Evolutionary conservation across 2,797 vertebrate genomes (phyloP).

Genomic region (Chelonia mydas): DNA sequence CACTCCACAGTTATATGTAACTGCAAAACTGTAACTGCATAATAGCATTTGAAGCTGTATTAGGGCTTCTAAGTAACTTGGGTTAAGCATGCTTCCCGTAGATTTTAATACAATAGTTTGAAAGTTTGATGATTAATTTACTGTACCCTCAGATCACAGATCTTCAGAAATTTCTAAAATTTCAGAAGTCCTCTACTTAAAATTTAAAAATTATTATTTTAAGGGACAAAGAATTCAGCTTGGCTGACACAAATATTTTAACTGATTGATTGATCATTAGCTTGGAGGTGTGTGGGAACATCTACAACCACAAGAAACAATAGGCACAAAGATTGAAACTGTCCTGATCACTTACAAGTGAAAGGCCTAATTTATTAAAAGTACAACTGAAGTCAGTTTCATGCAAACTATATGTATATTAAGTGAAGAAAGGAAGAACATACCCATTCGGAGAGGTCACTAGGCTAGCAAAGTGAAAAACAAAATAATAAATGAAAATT

Average conservation of each 20-base stretch:
- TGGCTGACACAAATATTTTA: not conserved
- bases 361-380: slow-evolving; percentile 70
- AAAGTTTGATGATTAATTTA: not conserved
- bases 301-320: slow-evolving; percentile 13
- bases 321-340: slow-evolving; percentile 46
- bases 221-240: not conserved
- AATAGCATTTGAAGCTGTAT: not conserved
- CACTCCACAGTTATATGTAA: slow-evolving; percentile 30
- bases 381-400: slow-evolving; percentile 43
- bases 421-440: slow-evolving; percentile 79
- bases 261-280: not conserved
- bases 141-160: not conserved
- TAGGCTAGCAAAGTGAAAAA: slow-evolving; percentile 86
- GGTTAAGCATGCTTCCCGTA: slow-evolving; percentile 15
- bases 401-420: slow-evolving; percentile 59
- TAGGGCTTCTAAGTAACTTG: not conserved
- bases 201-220: not conserved
- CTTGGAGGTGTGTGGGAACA: slow-evolving; percentile 29
- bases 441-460: slow-evolving; percentile 91
- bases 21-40: slow-evolving; percentile 11
- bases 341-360: slow-evolving; percentile 66
- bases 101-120: not conserved
- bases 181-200: not conserved
- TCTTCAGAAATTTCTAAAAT: not conserved
- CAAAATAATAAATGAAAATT: slow-evolving; percentile 78